Base-by-base conservation (phyloP, 2,888 invertebrate species). In the Elysia crispata region DNA sequence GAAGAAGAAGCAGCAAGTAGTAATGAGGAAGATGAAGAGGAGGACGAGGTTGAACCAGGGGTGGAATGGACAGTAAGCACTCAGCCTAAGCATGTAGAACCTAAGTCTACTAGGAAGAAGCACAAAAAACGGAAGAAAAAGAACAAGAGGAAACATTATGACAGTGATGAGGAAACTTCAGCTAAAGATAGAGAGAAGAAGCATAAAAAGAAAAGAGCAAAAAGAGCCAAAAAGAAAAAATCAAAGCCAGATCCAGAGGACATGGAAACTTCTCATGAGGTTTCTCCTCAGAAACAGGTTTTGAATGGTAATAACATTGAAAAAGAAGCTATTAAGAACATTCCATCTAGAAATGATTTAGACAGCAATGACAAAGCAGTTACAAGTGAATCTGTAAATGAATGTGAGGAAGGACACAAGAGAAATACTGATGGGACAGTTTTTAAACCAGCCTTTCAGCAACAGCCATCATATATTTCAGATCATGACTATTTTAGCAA, bases 401-500 rank as follows among this genome's bases (percentile, higher is more conserved):
- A 18, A 31, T 69, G 6, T 25, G 13, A 57, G 31, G n/a, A 41
- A 41, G 41, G 11, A 11, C 41, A 3, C 41, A 41, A 41, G 41
- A 41, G 41, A 41, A 41, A 3, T 41, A 3, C 11, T 3, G 41
- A 41, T 41, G 41, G 11, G 5, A 41, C 41, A 41, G 41, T 41
- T 41, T 11, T 11, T 41, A 41, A 41, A 41, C 5, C 11, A 41
- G 5, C 41, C 41, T 6, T 6, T 11, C 11, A 3, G 11, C 5
- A 41, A 11, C 3, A 41, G 11, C 41, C 41, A 3, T 41, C 41
- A 41, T 41, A 41, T 11, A 41, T 41, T 41, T 41, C 41, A 41
- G 77, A 77, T 49, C 77, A 77, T 62, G 77, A 77, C 31, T 77
- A 77, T 33, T 49, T 69, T 33, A 33, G 54, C 0, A 33, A 28